Evolutionary conservation across 2,888 invertebrate species (phyloP).

Genomic region (Drosophila atroscutellata): DNA sequence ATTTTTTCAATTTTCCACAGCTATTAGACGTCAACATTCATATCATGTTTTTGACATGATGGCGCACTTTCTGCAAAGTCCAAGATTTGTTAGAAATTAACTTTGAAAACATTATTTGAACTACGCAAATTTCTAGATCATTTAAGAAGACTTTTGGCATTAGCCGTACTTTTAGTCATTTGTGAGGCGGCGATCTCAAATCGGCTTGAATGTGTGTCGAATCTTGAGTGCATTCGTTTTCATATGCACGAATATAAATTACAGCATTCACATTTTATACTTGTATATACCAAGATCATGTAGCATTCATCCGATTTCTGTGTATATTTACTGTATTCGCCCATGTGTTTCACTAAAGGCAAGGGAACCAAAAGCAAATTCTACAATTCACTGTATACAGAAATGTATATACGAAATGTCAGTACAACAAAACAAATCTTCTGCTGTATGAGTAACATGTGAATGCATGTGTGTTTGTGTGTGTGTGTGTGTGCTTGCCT

Average conservation of each 20-base stretch:
- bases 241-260: slow-evolving; percentile 6
- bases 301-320: slow-evolving; percentile 20
- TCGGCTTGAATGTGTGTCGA: slow-evolving; percentile 13
- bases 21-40: background rate
- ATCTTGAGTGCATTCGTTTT: background rate
- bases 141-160: background rate
- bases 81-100: background rate
- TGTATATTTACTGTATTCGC: slow-evolving; percentile 38
- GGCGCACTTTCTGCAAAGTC: background rate
- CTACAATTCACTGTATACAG: slow-evolving; percentile 51
- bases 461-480: slow-evolving; percentile 6
- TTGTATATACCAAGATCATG: slow-evolving; percentile 29
- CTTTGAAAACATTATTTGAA: background rate
- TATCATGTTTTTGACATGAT: background rate
- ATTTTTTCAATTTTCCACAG: background rate
- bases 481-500: slow-evolving; percentile 13
- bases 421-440: slow-evolving; percentile 56
- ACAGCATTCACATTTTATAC: slow-evolving; percentile 15
- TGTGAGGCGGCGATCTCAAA: background rate
- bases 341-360: slow-evolving; percentile 32
- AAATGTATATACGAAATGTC: slow-evolving; percentile 72
- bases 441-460: slow-evolving; percentile 23
- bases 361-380: slow-evolving; percentile 37
- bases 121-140: background rate
- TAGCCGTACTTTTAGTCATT: too few relatives aligned